Base-by-base conservation (phyloP, 2,797 vertebrate species). In the Hoplostethus mediterraneus region DNA sequence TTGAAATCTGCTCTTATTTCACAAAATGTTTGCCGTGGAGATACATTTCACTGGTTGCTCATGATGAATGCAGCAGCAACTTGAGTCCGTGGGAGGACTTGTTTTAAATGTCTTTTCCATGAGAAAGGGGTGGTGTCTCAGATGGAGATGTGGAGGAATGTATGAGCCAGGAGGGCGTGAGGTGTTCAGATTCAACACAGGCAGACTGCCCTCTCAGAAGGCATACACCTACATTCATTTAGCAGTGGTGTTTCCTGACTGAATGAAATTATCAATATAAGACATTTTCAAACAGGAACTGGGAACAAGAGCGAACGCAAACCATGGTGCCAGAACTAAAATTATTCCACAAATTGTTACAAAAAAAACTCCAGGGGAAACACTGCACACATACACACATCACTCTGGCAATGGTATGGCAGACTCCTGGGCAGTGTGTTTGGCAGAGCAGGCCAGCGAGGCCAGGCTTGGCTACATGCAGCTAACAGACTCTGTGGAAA, bases 381-480 rank as follows among this genome's bases (percentile, higher is more conserved):
- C 71, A 77, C 53, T 71, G 69, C 48, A 72, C 61, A 75, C 78
- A 61, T 71, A 63, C 71, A 70, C 68, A 75, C 71, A 72, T 56
- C 38, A n/a, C 49, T 82, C 64, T 82, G 77, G 65, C 73, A 83
- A 17, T 47, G 28, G 12, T 8, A n/a, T 17, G 14, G 13, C 67
- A 51, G 28, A 66, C 55, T 73, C 42, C 53, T 63, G 44, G 55
- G 31, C 45, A 52, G 48, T 21, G 8, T 31, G 55, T 51, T 25
- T 59, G 68, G 73, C 59, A 10, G 69, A 75, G 54, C 6, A 1
- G 36, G 60, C 48, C 11, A 12, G 75, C 60, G 58, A 56, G 31
- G 59, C 69, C 10, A 14, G 66, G 75, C 74, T 80, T 85, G 87
- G 83, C 85, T 77, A 47, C 2, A 55, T 67, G 48, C 66, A 31